Conservation (phyloP, 2,888 invertebrate species). For the Pyrochroa serraticornis region DNA sequence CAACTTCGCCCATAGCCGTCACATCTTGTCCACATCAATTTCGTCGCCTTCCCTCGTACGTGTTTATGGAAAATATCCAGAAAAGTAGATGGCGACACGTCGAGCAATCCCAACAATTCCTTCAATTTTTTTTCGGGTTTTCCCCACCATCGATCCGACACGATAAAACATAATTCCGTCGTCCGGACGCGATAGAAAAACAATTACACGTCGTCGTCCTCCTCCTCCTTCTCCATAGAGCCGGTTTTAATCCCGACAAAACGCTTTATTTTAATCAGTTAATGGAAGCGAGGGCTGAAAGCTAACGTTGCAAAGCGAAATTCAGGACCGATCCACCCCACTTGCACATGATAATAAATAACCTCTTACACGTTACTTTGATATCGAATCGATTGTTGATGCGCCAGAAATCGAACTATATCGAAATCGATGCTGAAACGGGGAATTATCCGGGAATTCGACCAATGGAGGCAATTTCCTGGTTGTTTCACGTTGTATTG, state of each 20-base stretch:
- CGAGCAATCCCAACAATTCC: neutral
- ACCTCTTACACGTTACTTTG: slow-evolving; percentile 23
- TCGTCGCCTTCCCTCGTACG: slow-evolving; percentile 2
- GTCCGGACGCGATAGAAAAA: neutral
- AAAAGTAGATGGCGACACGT: neutral
- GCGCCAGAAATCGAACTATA: neutral
- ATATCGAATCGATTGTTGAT: slow-evolving; percentile 11
- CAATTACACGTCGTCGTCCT: slow-evolving; percentile 11
- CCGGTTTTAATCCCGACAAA: slow-evolving; percentile 43
- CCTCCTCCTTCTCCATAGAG: slow-evolving; percentile 1
- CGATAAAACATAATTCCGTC: neutral
- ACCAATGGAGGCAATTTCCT: neutral
- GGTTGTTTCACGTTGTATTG: neutral
- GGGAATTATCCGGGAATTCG: neutral
- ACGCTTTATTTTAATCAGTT: slow-evolving; percentile 50
- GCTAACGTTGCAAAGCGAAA: slow-evolving; percentile 24
- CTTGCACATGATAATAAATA: slow-evolving; percentile 19
- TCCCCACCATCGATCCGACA: neutral
- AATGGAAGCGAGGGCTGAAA: slow-evolving; percentile 43
- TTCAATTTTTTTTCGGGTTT: neutral
- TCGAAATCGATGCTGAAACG: slow-evolving; percentile 3
- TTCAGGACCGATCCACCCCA: slow-evolving; percentile 23
- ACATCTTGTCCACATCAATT: slow-evolving; percentile 7
- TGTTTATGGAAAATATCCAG: slow-evolving; percentile 1
- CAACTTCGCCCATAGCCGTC: slow-evolving; percentile 5